Conservation (phyloP, 2,797 vertebrate species). For the Octomys mimax region DNA sequence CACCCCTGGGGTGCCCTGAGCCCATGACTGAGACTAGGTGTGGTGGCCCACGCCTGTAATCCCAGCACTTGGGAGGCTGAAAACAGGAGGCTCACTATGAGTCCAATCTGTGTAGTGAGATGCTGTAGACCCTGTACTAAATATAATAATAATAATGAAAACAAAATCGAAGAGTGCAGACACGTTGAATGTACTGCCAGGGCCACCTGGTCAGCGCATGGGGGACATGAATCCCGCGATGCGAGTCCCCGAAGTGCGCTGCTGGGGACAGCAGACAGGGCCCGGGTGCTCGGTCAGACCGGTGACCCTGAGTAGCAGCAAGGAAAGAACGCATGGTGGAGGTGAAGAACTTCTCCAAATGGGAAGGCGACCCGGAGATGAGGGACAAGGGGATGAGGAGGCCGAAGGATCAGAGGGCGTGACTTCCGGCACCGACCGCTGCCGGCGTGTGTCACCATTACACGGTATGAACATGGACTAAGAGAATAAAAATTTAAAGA, state of each 20-base stretch:
- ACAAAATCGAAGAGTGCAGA: not conserved
- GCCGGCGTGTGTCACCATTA: not conserved
- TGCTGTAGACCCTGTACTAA: too few species aligned
- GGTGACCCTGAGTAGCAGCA: accelerated
- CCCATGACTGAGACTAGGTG: too few species aligned
- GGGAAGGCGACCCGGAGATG: not conserved
- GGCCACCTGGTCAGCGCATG: not conserved
- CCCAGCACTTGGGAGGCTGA: too few species aligned
- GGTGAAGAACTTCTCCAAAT: not conserved
- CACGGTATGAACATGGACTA: not conserved
- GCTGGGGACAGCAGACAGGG: not conserved
- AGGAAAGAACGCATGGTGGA: too few species aligned
- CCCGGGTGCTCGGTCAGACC: accelerated
- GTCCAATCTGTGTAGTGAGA: too few species aligned
- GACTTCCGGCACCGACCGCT: not conserved
- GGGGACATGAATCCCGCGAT: not conserved
- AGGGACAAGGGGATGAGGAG: not conserved
- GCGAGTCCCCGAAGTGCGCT: not conserved
- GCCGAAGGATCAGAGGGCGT: not conserved
- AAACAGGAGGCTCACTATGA: too few species aligned
- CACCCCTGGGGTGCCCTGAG: too few species aligned
- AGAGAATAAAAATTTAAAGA: not conserved
- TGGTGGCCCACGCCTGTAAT: too few species aligned
- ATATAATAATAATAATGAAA: not conserved
- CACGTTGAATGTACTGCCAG: not conserved